These are phyloP conservation scores for Thunnus thynnus DNA, from an alignment of 2,113 vertebrate species.

Conservation along the genomic window DNA sequence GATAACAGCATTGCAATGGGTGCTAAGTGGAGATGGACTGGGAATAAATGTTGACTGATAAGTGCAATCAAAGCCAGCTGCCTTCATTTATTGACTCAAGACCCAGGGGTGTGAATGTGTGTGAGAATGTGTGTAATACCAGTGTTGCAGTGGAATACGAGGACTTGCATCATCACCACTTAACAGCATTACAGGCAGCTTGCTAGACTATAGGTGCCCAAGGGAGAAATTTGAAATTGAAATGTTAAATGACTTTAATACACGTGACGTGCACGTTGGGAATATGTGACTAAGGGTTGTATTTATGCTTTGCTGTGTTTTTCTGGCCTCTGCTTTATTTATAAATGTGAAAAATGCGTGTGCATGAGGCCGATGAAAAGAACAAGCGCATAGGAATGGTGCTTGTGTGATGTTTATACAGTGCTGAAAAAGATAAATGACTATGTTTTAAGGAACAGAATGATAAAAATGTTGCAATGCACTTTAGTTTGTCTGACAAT, in stretches of 20 bases:
- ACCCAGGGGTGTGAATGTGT: conserved; percentile 57
- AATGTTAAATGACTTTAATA: conserved; percentile 76
- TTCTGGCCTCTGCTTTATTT: conserved; percentile 4
- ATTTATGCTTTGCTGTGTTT: conserved; percentile 24
- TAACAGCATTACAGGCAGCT: conserved; percentile 62
- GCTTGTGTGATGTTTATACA: neutral
- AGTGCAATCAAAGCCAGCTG: conserved; percentile 71
- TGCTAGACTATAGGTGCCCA: conserved; percentile 51
- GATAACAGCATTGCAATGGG: conserved; percentile 40
- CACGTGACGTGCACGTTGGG: conserved; percentile 40
- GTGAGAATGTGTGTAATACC: conserved; percentile 59
- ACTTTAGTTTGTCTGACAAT: neutral
- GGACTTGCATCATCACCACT: conserved; percentile 74
- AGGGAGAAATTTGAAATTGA: conserved; percentile 54
- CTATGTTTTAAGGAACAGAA: neutral
- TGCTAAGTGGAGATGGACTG: conserved; percentile 53
- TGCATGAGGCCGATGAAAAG: neutral
- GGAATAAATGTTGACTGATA: conserved; percentile 70
- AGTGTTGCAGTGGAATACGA: conserved; percentile 62
- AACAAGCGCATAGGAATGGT: neutral
- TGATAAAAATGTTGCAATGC: neutral
- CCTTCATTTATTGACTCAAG: conserved; percentile 66
- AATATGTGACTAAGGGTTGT: conserved; percentile 44
- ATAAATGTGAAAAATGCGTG: neutral
- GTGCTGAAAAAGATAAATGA: neutral